Percentiles rank a stretch among this genome's conserved stretches.
phyloP scores from a whole-genome alignment of 1,140 invertebrate genomes.

The Tetragonula clypearis region DNA sequence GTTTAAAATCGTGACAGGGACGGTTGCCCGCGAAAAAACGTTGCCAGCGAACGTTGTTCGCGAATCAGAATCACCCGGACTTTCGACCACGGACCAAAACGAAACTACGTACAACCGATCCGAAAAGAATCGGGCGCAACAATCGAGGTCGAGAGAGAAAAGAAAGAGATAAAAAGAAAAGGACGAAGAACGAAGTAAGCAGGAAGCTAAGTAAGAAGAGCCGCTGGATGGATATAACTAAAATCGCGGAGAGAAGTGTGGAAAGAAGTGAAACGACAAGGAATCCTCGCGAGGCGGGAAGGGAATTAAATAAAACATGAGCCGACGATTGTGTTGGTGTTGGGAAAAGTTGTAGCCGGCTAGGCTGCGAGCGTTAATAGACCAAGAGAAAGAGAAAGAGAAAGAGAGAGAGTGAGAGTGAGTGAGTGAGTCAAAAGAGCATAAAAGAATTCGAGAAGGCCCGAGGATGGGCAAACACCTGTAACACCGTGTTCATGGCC shows the following conservation, averaged over 20 bases:
- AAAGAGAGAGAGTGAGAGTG: too few relatives aligned
- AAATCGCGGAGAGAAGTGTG: background rate
- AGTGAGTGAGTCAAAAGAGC: constrained; percentile 36
- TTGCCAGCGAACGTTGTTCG: background rate
- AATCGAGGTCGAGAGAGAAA: background rate
- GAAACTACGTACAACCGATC: background rate
- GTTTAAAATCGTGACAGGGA: background rate
- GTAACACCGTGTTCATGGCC: constrained; percentile 71
- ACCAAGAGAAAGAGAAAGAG: constrained; percentile 16
- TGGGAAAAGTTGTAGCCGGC: constrained; percentile 45
- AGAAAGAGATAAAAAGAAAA: background rate
- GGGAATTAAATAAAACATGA: constrained; percentile 59
- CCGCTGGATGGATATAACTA: background rate
- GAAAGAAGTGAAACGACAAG: constrained; percentile 18
- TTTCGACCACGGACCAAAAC: constrained; percentile 23
- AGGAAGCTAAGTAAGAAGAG: constrained; percentile 5
- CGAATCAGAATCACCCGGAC: constrained; percentile 2
- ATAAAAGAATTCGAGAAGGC: constrained; percentile 46
- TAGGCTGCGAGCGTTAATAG: constrained; percentile 65
- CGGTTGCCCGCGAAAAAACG: background rate
- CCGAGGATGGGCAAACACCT: constrained; percentile 73
- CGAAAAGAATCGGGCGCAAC: background rate
- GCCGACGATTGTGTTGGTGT: constrained; percentile 48
- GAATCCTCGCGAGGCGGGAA: constrained; percentile 22
- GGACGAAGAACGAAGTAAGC: background rate